phyloP scores from a whole-genome alignment of 2,888 invertebrate species.

The Cheilosia grossa region DNA sequence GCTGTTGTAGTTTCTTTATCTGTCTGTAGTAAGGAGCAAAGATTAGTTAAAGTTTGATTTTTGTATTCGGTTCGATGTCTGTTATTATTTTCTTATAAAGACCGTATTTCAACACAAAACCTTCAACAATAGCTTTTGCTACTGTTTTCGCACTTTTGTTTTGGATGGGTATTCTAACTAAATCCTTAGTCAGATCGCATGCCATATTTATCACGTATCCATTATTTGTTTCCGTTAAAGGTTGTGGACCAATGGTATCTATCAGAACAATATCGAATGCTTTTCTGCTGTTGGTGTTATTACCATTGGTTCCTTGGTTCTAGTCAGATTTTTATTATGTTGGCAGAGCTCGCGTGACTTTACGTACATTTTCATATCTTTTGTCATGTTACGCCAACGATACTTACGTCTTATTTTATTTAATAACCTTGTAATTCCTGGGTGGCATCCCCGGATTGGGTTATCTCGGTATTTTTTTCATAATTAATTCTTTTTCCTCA shows the following conservation, averaged over 20 bases:
- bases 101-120: slow-evolving; percentile 53
- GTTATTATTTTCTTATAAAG: slow-evolving; percentile 31
- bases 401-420: slow-evolving; percentile 24
- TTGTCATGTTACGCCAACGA: slow-evolving; percentile 32
- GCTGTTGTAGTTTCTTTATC: slow-evolving; percentile 46
- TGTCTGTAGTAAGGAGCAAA: slow-evolving; percentile 28
- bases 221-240: slow-evolving; percentile 24
- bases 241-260: slow-evolving; percentile 34
- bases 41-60: slow-evolving; percentile 44
- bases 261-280: slow-evolving; percentile 40
- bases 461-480: too few relatives aligned
- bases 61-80: slow-evolving; percentile 59
- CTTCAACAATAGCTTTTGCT: slow-evolving; percentile 56
- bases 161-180: slow-evolving; percentile 41
- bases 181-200: slow-evolving; percentile 46
- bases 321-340: slow-evolving; percentile 22
- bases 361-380: slow-evolving; percentile 31
- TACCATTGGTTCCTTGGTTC: slow-evolving; percentile 23
- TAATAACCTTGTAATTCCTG: slow-evolving; percentile 11
- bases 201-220: slow-evolving; percentile 18
- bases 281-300: slow-evolving; percentile 31
- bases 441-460: too few relatives aligned
- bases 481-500: too few relatives aligned
- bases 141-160: slow-evolving; percentile 48
- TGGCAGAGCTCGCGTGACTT: slow-evolving; percentile 40